Conservation (phyloP, 2,113 vertebrate species). For the Solea senegalensis region DNA sequence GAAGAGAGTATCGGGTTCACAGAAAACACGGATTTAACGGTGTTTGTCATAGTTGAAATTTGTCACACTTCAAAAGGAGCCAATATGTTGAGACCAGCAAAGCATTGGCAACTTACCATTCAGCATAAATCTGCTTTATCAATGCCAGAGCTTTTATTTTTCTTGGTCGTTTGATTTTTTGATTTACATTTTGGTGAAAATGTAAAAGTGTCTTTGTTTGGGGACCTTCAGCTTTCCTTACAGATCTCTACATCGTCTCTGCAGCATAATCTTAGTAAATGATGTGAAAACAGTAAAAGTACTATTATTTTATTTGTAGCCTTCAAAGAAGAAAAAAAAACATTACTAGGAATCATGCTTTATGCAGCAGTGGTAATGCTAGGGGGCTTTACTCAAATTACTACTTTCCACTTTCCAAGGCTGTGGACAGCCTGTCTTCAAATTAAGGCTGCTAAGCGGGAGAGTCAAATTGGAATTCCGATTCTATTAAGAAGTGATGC, state of each 20-base stretch:
- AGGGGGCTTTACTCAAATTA: conserved; percentile 72
- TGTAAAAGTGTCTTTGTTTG: not conserved
- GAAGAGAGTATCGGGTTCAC: not conserved
- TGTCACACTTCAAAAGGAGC: not conserved
- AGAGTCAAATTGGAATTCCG: conserved; percentile 81
- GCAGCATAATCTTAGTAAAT: conserved; percentile 33
- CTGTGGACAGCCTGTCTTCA: conserved; percentile 75
- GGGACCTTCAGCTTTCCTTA: not conserved
- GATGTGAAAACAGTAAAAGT: conserved; percentile 35
- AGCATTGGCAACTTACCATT: too few species aligned
- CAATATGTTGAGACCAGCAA: too few species aligned
- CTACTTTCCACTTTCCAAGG: conserved; percentile 70
- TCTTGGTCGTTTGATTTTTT: too few species aligned
- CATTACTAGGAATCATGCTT: conserved; percentile 66
- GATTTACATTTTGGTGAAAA: too few species aligned
- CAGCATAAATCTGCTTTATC: too few species aligned
- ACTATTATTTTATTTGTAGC: conserved; percentile 50
- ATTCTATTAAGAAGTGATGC: conserved; percentile 82
- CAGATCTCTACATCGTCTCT: not conserved
- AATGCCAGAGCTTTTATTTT: too few species aligned
- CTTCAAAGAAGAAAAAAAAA: conserved; percentile 65
- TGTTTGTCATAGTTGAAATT: not conserved
- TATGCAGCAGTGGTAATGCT: conserved; percentile 70
- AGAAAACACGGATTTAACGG: not conserved
- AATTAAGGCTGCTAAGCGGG: conserved; percentile 80